These are phyloP conservation scores for Gopherus evgoodei DNA, from an alignment of 2,113 vertebrate species.

Conservation along the genomic window DNA sequence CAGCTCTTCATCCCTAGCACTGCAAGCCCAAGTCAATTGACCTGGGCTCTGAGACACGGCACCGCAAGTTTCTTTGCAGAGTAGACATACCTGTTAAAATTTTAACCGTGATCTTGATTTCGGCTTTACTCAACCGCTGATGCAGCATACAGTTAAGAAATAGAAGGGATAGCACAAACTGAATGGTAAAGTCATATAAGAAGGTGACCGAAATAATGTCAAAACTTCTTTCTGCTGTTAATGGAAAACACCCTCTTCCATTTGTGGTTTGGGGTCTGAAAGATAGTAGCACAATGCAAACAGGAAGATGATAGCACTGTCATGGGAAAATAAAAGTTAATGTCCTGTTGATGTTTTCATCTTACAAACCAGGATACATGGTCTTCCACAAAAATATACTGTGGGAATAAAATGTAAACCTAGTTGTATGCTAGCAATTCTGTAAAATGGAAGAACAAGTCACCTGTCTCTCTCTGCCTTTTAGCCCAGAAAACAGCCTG, in stretches of 20 bases:
- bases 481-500: not conserved
- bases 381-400: not conserved
- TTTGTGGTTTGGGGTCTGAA: not conserved
- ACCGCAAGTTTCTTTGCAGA: not conserved
- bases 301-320: not conserved
- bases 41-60: not conserved
- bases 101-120: not conserved
- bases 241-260: not conserved
- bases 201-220: not conserved
- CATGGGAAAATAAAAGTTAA: not conserved
- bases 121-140: not conserved
- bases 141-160: not conserved
- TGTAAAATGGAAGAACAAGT: not conserved
- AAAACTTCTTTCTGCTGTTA: not conserved
- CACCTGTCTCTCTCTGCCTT: not conserved
- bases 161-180: not conserved
- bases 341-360: not conserved
- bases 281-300: not conserved
- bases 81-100: not conserved
- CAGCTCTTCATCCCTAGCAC: no score
- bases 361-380: not conserved
- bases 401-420: not conserved
- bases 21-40: not conserved
- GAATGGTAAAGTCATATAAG: not conserved
- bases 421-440: not conserved